Conservation (phyloP, 2,888 invertebrate genomes). For the Folsomia candida region DNA sequence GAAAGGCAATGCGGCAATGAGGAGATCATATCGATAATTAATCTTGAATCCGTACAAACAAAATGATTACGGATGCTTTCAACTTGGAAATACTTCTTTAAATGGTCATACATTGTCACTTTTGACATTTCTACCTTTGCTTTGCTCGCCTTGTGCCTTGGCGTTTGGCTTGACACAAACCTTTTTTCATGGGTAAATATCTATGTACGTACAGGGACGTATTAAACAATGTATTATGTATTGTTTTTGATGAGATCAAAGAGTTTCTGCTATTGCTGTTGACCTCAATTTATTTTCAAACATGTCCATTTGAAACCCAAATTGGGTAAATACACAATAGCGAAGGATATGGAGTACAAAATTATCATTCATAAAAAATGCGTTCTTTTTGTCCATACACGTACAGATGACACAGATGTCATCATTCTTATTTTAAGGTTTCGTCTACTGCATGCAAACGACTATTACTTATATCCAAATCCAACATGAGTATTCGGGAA, state of each 20-base stretch:
- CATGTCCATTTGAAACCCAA: background rate
- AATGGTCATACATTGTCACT: slow-evolving; percentile 1
- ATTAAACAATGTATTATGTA: background rate
- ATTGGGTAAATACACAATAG: background rate
- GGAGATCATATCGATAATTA: background rate
- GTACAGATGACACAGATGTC: background rate
- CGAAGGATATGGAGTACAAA: background rate
- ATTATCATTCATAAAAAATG: background rate
- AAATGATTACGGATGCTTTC: background rate
- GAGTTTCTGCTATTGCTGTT: background rate
- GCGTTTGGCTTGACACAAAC: background rate
- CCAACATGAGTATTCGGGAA: background rate
- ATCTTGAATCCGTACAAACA: background rate
- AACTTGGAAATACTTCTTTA: background rate
- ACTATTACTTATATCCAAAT: background rate
- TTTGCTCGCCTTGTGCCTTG: background rate
- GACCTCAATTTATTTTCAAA: slow-evolving; percentile 3
- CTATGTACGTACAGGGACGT: background rate
- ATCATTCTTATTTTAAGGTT: slow-evolving; percentile 19
- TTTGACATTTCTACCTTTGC: background rate
- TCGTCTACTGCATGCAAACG: background rate
- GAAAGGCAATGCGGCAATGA: background rate
- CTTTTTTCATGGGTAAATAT: background rate
- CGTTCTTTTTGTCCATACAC: background rate
- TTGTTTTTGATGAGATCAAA: background rate